phyloP scores from a whole-genome alignment of 2,888 invertebrate species.

The Lordiphosa fenestrarum region DNA sequence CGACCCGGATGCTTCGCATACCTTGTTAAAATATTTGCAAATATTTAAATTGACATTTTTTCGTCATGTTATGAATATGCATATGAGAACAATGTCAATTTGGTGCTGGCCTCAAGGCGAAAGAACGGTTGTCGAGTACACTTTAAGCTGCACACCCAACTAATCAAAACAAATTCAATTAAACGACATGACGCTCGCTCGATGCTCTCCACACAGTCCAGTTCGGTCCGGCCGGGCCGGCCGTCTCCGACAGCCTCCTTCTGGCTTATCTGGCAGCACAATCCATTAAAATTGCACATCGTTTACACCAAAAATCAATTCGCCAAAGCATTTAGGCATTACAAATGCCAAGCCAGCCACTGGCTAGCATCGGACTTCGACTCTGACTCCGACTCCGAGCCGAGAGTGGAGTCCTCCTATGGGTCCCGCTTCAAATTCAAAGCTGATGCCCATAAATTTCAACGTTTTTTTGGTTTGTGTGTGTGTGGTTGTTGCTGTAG shows the following conservation, averaged over 20 bases:
- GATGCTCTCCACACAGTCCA: constrained; percentile 16
- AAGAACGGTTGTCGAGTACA: constrained; percentile 14
- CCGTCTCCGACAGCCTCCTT: constrained; percentile 17
- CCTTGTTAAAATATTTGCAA: constrained; percentile 72
- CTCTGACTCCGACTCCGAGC: constrained; percentile 23
- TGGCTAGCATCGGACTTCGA: constrained; percentile 24
- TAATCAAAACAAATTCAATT: constrained; percentile 76
- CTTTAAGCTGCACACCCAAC: constrained; percentile 57
- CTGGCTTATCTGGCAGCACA: constrained; percentile 78
- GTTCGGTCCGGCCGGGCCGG: background rate
- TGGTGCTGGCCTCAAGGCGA: constrained; percentile 26
- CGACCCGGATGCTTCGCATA: constrained; percentile 26
- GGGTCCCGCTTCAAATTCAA: constrained; percentile 75
- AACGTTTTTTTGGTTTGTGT: constrained; percentile 22
- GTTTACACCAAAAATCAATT: constrained; percentile 81
- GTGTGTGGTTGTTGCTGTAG: constrained; percentile 28
- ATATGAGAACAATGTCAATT: constrained; percentile 60
- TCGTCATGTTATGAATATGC: constrained; percentile 48
- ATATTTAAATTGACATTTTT: constrained; percentile 78
- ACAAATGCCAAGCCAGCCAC: constrained; percentile 72
- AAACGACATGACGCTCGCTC: constrained; percentile 60
- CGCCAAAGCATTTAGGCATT: constrained; percentile 79
- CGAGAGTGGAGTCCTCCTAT: constrained; percentile 16
- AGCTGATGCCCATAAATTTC: constrained; percentile 79
- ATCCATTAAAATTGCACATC: constrained; percentile 81